Evolutionary conservation across 2,113 vertebrate genomes (phyloP).

Genomic region (Eupsittula cactorum): DNA sequence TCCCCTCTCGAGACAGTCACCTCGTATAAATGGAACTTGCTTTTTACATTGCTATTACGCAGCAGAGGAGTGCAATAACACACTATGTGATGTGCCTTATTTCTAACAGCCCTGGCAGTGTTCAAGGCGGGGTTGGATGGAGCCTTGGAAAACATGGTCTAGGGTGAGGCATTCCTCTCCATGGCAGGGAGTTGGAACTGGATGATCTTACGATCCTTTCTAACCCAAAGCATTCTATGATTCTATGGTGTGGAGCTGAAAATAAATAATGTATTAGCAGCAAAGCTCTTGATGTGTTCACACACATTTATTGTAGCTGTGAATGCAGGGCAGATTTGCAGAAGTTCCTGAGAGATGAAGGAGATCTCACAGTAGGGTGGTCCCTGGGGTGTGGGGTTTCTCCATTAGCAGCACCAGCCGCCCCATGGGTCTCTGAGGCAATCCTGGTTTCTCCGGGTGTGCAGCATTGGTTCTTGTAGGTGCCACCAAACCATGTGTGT

Average conservation of each 20-base stretch:
- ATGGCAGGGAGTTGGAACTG: not conserved
- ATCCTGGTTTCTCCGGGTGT: fast-evolving
- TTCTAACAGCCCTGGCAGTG: not conserved
- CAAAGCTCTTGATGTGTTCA: not conserved
- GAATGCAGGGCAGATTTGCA: not conserved
- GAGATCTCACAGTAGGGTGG: not conserved
- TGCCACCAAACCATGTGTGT: not conserved
- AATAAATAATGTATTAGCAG: not conserved
- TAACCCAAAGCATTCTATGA: not conserved
- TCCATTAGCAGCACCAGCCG: not conserved
- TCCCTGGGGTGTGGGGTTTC: not conserved
- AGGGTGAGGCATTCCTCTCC: not conserved
- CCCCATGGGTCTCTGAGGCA: not conserved
- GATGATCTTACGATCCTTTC: not conserved
- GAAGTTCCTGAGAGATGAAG: not conserved
- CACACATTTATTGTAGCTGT: not conserved
- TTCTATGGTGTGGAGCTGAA: not conserved
- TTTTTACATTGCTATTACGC: not conserved
- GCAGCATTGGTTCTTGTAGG: not conserved
- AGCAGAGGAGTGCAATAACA: not conserved
- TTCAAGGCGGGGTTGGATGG: not conserved
- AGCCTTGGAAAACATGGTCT: not conserved
- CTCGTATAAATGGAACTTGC: not conserved
- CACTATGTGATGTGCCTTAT: not conserved
- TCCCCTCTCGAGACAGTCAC: no score